A percentile compares a stretch with the other conserved stretches of the same genome.
phyloP scores from a whole-genome alignment of 2,888 invertebrate genomes.

The Steinernema carpocapsae region DNA sequence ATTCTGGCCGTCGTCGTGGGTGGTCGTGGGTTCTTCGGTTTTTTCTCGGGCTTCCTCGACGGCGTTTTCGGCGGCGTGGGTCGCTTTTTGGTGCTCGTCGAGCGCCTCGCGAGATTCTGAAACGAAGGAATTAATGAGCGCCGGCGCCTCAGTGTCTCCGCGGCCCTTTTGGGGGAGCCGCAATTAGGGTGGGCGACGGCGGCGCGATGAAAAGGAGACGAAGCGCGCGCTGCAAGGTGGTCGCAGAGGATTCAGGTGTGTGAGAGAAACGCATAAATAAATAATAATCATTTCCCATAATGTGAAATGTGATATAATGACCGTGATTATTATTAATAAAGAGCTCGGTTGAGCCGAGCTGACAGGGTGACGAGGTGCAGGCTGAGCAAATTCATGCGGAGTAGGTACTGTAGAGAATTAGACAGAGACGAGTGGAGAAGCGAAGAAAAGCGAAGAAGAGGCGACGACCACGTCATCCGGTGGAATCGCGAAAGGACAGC shows the following conservation, averaged over 20 bases:
- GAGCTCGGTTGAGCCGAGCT: background rate
- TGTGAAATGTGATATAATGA: background rate
- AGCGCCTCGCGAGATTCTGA: conserved; percentile 12
- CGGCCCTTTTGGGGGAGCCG: background rate
- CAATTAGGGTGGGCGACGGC: conserved; percentile 32
- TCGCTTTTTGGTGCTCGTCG: background rate
- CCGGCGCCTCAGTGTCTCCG: background rate
- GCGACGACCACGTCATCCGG: conserved; percentile 1
- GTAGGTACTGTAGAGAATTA: no score
- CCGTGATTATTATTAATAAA: conserved; percentile 18
- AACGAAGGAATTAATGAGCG: conserved; percentile 21
- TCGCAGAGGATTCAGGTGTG: conserved; percentile 26
- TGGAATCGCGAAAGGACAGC: background rate
- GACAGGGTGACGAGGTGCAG: background rate
- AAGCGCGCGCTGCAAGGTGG: conserved; percentile 22
- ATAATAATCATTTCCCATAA: background rate
- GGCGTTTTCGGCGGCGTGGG: background rate
- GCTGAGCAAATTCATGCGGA: no score
- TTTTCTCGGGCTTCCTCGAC: conserved; percentile 10
- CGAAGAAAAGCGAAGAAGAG: no score
- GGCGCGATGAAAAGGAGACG: conserved; percentile 1
- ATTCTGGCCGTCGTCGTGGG: background rate
- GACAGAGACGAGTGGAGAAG: no score
- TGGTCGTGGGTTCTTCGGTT: conserved; percentile 13
- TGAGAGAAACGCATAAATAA: background rate